Conservation (phyloP, 1,140 invertebrate species). For the Panagrolaimus sp. region DNA sequence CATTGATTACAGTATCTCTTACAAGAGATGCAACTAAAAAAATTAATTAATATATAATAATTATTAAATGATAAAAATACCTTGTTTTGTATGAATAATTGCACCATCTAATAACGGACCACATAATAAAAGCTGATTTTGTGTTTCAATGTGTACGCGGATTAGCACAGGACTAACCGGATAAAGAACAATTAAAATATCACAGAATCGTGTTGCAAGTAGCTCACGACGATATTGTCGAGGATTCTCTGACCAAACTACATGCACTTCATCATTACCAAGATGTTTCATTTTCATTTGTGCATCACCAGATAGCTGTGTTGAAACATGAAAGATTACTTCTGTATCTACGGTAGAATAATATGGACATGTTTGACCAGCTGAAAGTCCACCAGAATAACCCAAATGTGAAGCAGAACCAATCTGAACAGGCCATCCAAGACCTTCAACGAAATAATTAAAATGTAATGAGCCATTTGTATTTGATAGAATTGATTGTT, state of each 20-base stretch:
- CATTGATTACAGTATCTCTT: conserved; percentile 63
- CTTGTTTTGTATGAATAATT: conserved; percentile 64
- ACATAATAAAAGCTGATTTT: conserved; percentile 76
- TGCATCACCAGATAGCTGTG: conserved; percentile 72
- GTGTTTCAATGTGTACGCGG: conserved; percentile 48
- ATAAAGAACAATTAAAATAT: conserved; percentile 94
- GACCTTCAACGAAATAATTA: conserved; percentile 76
- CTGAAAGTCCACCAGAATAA: conserved; percentile 88
- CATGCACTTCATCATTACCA: conserved; percentile 88
- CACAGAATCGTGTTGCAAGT: conserved; percentile 97
- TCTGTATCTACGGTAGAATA: conserved; percentile 86
- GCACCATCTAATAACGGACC: conserved; percentile 91
- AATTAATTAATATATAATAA: too few relatives aligned
- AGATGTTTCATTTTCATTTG: conserved; percentile 56
- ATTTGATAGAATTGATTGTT: conserved; percentile 48
- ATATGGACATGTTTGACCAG: conserved; percentile 86
- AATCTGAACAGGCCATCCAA: conserved; percentile 84
- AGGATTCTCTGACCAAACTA: conserved; percentile 83
- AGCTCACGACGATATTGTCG: conserved; percentile 90
- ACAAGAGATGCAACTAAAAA: conserved; percentile 73
- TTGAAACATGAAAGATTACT: conserved; percentile 93
- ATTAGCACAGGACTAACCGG: conserved; percentile 64
- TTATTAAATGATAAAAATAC: too few relatives aligned
- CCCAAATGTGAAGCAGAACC: conserved; percentile 82
- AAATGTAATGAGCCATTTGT: conserved; percentile 40